A percentile compares a stretch with the other conserved stretches of the same genome.
Conservation (phyloP, 2,113 vertebrate genomes). For the Hippoglossus stenolepis region DNA sequence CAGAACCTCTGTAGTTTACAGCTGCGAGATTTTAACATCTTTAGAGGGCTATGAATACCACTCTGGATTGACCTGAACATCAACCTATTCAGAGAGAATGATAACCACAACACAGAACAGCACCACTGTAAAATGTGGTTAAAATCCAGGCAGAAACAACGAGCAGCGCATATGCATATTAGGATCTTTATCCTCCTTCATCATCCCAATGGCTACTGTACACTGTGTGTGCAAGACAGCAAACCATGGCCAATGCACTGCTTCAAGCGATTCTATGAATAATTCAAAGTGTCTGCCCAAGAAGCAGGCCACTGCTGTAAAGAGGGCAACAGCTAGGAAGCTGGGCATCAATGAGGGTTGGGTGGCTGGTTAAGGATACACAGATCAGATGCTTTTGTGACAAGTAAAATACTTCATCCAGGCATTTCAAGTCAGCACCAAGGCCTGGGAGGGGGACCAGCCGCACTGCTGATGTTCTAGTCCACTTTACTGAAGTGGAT, state of each 20-base stretch:
- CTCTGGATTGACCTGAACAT: neutral
- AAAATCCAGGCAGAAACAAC: slow-evolving; percentile 7
- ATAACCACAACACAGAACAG: slow-evolving; percentile 8
- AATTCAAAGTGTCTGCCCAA: slow-evolving; percentile 69
- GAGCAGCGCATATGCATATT: neutral
- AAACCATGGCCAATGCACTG: slow-evolving; percentile 46
- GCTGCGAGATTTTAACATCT: slow-evolving; percentile 4
- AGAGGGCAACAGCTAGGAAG: slow-evolving; percentile 20
- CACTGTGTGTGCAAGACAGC: slow-evolving; percentile 19
- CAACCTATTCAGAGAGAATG: neutral
- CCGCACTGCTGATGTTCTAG: slow-evolving; percentile 16
- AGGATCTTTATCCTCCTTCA: slow-evolving; percentile 9
- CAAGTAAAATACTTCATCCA: slow-evolving; percentile 8
- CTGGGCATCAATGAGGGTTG: slow-evolving; percentile 29
- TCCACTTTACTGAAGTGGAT: slow-evolving; percentile 26
- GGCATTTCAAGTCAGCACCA: neutral
- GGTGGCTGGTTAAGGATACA: slow-evolving; percentile 12
- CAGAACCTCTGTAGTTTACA: slow-evolving; percentile 22
- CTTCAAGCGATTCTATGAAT: slow-evolving; percentile 69
- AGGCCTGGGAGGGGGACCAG: neutral
- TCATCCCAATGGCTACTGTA: slow-evolving; percentile 24
- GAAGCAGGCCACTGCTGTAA: slow-evolving; percentile 54
- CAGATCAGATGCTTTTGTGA: slow-evolving; percentile 20
- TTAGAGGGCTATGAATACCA: neutral
- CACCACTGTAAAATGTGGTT: neutral